Evolutionary conservation across 2,888 invertebrate genomes (phyloP).

Genomic region (Andricus quercusramuli): DNA sequence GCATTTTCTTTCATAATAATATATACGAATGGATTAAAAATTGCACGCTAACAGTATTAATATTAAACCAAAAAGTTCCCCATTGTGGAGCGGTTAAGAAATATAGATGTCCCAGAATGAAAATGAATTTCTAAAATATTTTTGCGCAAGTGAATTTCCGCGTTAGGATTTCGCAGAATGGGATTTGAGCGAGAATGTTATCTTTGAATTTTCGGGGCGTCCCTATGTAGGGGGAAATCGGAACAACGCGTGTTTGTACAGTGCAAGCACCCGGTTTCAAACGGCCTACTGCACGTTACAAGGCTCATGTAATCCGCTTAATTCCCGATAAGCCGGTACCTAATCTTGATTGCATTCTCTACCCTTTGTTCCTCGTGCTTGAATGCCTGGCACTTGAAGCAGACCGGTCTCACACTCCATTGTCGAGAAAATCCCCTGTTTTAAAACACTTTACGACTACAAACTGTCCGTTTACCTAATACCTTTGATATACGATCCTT

Average conservation of each 20-base stretch:
- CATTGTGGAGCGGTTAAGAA: too few species aligned
- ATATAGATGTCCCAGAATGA: too few species aligned
- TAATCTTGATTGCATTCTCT: slow-evolving; percentile 67
- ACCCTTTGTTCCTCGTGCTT: slow-evolving; percentile 38
- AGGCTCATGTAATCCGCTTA: slow-evolving; percentile 70
- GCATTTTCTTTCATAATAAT: too few species aligned
- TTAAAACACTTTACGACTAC: slow-evolving; percentile 37
- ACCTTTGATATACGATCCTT: slow-evolving; percentile 18
- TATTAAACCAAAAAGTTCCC: too few species aligned
- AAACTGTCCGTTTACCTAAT: slow-evolving; percentile 26
- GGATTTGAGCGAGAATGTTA: slow-evolving; percentile 13
- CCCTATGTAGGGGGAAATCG: slow-evolving; percentile 10
- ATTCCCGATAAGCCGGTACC: slow-evolving; percentile 71
- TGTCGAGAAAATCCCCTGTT: slow-evolving; percentile 39
- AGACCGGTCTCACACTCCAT: slow-evolving; percentile 26
- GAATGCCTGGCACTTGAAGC: slow-evolving; percentile 42
- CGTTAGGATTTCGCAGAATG: neutral
- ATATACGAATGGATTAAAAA: too few species aligned
- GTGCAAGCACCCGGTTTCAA: slow-evolving; percentile 49
- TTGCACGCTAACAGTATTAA: too few species aligned
- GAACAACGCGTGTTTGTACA: slow-evolving; percentile 52
- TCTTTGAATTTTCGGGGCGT: slow-evolving; percentile 48
- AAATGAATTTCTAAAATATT: neutral
- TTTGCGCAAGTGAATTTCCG: neutral
- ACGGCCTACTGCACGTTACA: slow-evolving; percentile 48